Percentiles rank a stretch among this genome's conserved stretches.
Evolutionary conservation across 2,113 vertebrate species (phyloP).

Genomic region (Poicephalus gulielmi): DNA sequence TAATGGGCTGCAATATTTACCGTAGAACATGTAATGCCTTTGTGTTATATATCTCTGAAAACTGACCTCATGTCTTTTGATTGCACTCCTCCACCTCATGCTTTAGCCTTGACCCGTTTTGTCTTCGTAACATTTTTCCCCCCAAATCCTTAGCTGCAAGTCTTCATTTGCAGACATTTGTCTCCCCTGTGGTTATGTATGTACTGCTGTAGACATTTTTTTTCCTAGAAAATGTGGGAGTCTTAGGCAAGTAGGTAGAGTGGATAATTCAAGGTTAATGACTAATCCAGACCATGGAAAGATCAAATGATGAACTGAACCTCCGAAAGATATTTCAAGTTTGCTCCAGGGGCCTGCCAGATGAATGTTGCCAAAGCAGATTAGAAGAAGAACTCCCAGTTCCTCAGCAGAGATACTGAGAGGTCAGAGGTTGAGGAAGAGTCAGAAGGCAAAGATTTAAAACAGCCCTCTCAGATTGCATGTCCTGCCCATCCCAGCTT

Average conservation of each 20-base stretch:
- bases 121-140: neutral
- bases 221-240: conserved; percentile 16
- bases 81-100: neutral
- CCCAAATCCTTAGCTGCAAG: neutral
- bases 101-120: neutral
- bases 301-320: conserved; percentile 50
- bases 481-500: conserved; percentile 12
- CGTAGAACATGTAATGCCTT: neutral
- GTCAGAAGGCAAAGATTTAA: conserved; percentile 44
- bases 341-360: conserved; percentile 49
- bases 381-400: conserved; percentile 40
- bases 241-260: conserved; percentile 20
- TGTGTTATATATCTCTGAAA: neutral
- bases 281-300: conserved; percentile 46
- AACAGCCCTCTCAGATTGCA: conserved; percentile 31
- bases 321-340: conserved; percentile 27
- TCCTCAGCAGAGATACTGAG: conserved; percentile 40
- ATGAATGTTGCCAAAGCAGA: conserved; percentile 52
- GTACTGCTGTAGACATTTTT: neutral
- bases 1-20: neutral
- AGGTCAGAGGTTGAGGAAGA: conserved; percentile 59
- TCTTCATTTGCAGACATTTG: neutral
- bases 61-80: neutral
- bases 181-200: neutral
- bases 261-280: conserved; percentile 47